Evolutionary conservation across 2,888 invertebrate species (phyloP).

Genomic region (Poecilobothrus nobilitatus): DNA sequence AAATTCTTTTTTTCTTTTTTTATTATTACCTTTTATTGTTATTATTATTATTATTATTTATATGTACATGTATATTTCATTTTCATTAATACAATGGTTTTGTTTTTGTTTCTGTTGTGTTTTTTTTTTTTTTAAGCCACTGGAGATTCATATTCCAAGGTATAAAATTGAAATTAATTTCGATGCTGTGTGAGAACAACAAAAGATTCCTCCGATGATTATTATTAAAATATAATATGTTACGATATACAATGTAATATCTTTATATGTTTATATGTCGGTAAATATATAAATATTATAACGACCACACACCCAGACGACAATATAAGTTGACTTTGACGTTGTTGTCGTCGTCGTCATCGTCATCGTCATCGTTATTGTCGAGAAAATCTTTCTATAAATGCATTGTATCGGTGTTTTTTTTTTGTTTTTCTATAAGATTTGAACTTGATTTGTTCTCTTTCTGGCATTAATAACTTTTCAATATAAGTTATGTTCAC

Average conservation of each 20-base stretch:
- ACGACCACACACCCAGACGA: constrained; percentile 6
- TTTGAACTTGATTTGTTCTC: background rate
- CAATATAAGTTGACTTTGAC: background rate
- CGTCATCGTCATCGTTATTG: background rate
- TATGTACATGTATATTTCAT: background rate
- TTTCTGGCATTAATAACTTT: background rate
- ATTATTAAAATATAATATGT: background rate
- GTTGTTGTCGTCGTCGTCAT: background rate
- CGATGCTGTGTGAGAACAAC: background rate
- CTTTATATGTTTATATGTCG: background rate
- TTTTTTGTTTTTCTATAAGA: background rate
- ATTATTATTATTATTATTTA: background rate
- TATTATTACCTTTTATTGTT: background rate
- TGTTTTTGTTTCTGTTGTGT: background rate
- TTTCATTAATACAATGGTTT: background rate
- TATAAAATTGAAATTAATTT: background rate
- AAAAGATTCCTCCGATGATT: background rate
- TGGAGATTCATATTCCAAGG: constrained; percentile 6
- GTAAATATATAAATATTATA: background rate
- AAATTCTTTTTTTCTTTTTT: background rate
- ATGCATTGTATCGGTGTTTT: background rate
- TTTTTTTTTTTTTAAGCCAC: background rate
- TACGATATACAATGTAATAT: background rate
- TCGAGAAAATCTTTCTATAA: no score
- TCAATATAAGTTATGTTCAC: background rate